phyloP scores from a whole-genome alignment of 2,113 vertebrate genomes.

The Tachycineta bicolor region DNA sequence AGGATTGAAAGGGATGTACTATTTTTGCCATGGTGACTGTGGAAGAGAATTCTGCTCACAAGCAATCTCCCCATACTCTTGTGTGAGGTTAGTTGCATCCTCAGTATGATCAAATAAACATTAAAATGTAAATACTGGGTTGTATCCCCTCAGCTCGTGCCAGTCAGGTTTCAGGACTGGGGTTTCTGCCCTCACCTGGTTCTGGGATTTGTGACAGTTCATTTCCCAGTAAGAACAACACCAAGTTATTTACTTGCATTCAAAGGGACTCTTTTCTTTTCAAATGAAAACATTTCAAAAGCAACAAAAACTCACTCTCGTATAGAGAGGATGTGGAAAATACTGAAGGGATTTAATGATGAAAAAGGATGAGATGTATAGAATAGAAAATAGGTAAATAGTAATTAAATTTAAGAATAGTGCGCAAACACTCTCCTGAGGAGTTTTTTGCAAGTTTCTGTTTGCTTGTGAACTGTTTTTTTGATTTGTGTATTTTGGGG shows the following conservation, averaged over 20 bases:
- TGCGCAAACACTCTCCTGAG: not conserved
- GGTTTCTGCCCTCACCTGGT: not conserved
- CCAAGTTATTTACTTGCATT: not conserved
- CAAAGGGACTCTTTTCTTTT: not conserved
- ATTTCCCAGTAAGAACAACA: not conserved
- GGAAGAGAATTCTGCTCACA: not conserved
- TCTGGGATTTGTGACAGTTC: not conserved
- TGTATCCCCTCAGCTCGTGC: not conserved
- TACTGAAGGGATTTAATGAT: not conserved
- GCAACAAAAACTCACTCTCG: no score
- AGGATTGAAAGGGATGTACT: not conserved
- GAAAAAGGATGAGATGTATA: not conserved
- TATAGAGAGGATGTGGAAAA: not conserved
- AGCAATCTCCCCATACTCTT: not conserved
- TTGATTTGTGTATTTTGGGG: not conserved
- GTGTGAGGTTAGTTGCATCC: not conserved
- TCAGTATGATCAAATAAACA: not conserved
- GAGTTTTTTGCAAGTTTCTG: rapidly evolving
- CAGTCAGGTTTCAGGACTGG: not conserved
- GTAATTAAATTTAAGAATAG: not conserved
- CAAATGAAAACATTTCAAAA: not conserved
- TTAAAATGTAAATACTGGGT: not conserved
- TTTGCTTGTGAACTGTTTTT: not conserved
- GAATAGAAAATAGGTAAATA: not conserved
- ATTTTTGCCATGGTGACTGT: not conserved